Evolutionary conservation across 2,888 invertebrate species (phyloP).

Genomic region (Aradus depressus): DNA sequence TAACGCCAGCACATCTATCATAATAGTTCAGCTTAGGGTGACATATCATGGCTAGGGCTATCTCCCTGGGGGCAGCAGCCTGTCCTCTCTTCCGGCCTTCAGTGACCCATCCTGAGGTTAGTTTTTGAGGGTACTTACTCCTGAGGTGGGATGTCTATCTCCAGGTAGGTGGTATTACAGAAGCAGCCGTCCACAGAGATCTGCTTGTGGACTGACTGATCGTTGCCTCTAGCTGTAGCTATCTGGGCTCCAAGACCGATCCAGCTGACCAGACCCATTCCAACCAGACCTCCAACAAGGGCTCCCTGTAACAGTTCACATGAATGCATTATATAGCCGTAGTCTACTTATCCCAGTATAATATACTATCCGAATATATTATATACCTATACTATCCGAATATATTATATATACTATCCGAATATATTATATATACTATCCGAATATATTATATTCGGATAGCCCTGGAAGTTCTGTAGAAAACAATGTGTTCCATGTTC

Average conservation of each 20-base stretch:
- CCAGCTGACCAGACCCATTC: slow-evolving; percentile 47
- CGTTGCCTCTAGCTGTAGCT: slow-evolving; percentile 25
- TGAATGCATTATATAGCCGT: neutral
- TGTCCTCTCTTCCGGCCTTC: no score
- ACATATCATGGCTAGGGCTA: no score
- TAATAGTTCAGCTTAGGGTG: no score
- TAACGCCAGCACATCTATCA: no score
- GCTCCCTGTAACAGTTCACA: slow-evolving; percentile 45
- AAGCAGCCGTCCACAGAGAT: slow-evolving; percentile 46
- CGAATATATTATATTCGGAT: no score
- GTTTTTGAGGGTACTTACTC: no score
- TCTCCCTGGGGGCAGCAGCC: no score
- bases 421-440: neutral
- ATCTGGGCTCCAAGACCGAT: slow-evolving; percentile 56
- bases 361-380: neutral
- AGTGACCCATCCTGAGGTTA: no score
- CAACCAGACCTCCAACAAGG: slow-evolving; percentile 49
- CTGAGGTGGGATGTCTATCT: neutral
- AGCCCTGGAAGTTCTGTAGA: no score
- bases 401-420: neutral
- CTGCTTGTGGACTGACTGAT: slow-evolving; percentile 31
- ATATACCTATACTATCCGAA: neutral
- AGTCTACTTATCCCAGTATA: neutral
- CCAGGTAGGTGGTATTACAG: slow-evolving; percentile 30
- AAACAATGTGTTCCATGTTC: no score